phyloP scores from a whole-genome alignment of 2,113 vertebrate genomes.

The Oryzias curvinotus region DNA sequence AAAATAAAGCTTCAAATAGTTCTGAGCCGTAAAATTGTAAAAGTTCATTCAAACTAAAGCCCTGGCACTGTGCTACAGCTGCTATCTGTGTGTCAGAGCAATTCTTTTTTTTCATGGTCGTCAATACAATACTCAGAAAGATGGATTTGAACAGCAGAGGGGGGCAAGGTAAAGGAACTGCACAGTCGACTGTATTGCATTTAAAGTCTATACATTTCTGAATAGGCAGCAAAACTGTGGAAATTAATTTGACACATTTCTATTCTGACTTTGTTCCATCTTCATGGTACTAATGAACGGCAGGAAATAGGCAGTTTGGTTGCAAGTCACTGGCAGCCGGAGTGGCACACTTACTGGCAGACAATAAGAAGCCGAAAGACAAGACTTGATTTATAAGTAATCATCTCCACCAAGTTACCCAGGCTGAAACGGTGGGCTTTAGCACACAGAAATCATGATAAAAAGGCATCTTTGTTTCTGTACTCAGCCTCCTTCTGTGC shows the following conservation, averaged over 20 bases:
- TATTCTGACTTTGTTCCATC: constrained; percentile 40
- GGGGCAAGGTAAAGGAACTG: constrained; percentile 37
- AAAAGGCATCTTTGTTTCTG: too few relatives aligned
- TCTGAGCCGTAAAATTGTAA: constrained; percentile 5
- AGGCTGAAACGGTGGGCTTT: neutral
- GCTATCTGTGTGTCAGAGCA: constrained; percentile 18
- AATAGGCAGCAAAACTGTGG: constrained; percentile 26
- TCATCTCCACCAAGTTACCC: neutral
- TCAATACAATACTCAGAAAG: constrained; percentile 23
- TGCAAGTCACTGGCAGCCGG: constrained; percentile 9
- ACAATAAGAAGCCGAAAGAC: constrained; percentile 2
- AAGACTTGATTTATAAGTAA: neutral
- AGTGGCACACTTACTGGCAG: neutral
- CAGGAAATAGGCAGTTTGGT: constrained; percentile 10
- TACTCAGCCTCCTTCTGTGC: too few relatives aligned
- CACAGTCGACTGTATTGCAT: constrained; percentile 46
- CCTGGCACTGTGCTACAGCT: constrained; percentile 2
- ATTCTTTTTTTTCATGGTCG: constrained; percentile 35
- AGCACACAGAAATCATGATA: neutral
- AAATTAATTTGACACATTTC: constrained; percentile 42
- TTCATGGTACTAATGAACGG: constrained; percentile 21
- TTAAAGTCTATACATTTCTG: constrained; percentile 46
- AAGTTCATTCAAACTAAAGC: constrained; percentile 23
- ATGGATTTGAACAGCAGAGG: constrained; percentile 22
- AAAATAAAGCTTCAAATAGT: constrained; percentile 1